Evolutionary conservation across 2,888 invertebrate species (phyloP).

Genomic region (Palloptera scutellata): DNA sequence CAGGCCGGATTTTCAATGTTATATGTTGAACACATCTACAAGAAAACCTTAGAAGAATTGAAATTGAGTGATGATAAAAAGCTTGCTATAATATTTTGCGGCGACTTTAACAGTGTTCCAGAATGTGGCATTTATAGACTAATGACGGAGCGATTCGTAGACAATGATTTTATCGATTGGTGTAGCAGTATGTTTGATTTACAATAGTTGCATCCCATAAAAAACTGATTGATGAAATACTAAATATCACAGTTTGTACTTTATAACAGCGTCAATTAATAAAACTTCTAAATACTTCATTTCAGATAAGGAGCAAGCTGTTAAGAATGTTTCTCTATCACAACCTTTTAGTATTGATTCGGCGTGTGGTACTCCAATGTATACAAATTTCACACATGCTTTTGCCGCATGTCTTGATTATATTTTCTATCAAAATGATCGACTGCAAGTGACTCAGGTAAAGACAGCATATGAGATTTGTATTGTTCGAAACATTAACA

Average conservation of each 20-base stretch:
- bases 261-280: background rate
- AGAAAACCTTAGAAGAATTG: slow-evolving; percentile 49
- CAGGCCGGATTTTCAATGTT: slow-evolving; percentile 80
- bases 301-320: slow-evolving; percentile 73
- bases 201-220: slow-evolving; percentile 1
- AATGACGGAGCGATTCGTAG: slow-evolving; percentile 75
- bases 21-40: slow-evolving; percentile 71
- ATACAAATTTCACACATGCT: slow-evolving; percentile 83
- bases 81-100: slow-evolving; percentile 80
- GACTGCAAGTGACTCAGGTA: slow-evolving; percentile 73
- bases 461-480: slow-evolving; percentile 6
- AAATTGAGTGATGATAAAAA: slow-evolving; percentile 55
- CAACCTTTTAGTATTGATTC: slow-evolving; percentile 75
- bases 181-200: slow-evolving; percentile 72
- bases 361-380: slow-evolving; percentile 84
- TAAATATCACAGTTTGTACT: background rate
- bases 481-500: slow-evolving; percentile 6
- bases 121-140: slow-evolving; percentile 82
- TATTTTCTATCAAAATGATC: slow-evolving; percentile 80
- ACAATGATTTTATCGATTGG: slow-evolving; percentile 77
- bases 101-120: slow-evolving; percentile 92
- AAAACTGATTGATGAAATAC: background rate
- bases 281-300: slow-evolving; percentile 26
- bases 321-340: slow-evolving; percentile 70
- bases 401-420: slow-evolving; percentile 92